phyloP scores from a whole-genome alignment of 2,797 vertebrate genomes.

The Meriones psammophilus region DNA sequence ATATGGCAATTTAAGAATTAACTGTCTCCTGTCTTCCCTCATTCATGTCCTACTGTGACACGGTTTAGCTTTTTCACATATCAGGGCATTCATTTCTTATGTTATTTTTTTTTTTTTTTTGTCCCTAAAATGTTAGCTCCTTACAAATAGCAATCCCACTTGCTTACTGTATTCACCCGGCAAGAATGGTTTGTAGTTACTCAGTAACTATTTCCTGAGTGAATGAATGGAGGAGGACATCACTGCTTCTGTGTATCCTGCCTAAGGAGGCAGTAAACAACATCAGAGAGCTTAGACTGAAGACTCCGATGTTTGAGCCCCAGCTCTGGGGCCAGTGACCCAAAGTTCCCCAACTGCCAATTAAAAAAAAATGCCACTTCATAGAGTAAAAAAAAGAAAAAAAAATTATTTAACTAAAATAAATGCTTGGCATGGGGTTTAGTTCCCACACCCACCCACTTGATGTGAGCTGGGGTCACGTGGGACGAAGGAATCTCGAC shows the following conservation, averaged over 20 bases:
- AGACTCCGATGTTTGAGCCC: background rate
- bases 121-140: slow-evolving; percentile 25
- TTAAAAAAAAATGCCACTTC: background rate
- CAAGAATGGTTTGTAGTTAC: background rate
- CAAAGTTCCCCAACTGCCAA: background rate
- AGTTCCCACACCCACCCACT: background rate
- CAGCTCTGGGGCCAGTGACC: background rate
- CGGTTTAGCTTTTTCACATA: background rate
- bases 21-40: background rate
- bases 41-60: background rate
- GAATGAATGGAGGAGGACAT: background rate
- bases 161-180: background rate
- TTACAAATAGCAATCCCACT: slow-evolving; percentile 10
- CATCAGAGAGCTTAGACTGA: background rate
- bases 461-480: background rate
- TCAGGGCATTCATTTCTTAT: background rate
- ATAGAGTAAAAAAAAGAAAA: background rate
- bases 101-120: too few relatives aligned
- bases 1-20: too few relatives aligned
- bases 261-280: background rate
- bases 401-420: slow-evolving; percentile 25
- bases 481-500: background rate
- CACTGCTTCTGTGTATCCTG: background rate
- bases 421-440: background rate
- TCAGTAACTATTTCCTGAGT: background rate